Base-by-base conservation (phyloP, 2,797 vertebrate species). In the Aselliscus stoliczkanus region DNA sequence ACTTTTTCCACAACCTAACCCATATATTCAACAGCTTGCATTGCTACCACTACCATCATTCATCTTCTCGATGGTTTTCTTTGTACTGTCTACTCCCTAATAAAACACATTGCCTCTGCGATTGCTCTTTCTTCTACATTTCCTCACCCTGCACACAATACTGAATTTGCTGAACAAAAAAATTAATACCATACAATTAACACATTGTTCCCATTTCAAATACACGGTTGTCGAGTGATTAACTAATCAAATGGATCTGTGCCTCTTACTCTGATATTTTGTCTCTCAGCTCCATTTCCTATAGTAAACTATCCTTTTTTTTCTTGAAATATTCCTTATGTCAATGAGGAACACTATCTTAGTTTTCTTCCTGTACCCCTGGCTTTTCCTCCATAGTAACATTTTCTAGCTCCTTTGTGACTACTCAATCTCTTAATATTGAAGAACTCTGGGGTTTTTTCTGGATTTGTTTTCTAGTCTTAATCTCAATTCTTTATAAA, bases 1-100 rank as follows among this genome's bases (percentile, higher is more conserved):
- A 27, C 3, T 73, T 88, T 56, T 23, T 15, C 13, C 27, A 52
- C 10, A 70, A 27, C 9, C 31, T 54, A 18, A 73, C 60, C 2
- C 0, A 69, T 11, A 4, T 13, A 23, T 50, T 79, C 52, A 83
- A 31, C 17, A 79, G 25, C 11, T 58, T 34, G 8, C 18, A 14
- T 5, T 31, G 31, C 14, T 50, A 44, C 6, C 18, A 31, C 18
- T 1, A 9, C 0, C 0, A 42, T 47, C 11, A 14, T 56, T 72
- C 34, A 47, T 50, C 37, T 2, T 37, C 29, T 70, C 14, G 1
- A 4, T 9, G 37, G 5, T 50, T 60, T 81, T 44, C 5, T 76
- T 69, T 18, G 18, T 18, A 34, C 39, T 18, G 0, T 31, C 0
- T 60, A 7, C 21, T 90, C 8, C 14, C 34, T 56, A 44, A 50